A percentile compares a stretch with the other conserved stretches of the same genome.
These are phyloP conservation scores for Ceratina calcarata DNA, from an alignment of 1,140 invertebrate species.

Conservation along the genomic window DNA sequence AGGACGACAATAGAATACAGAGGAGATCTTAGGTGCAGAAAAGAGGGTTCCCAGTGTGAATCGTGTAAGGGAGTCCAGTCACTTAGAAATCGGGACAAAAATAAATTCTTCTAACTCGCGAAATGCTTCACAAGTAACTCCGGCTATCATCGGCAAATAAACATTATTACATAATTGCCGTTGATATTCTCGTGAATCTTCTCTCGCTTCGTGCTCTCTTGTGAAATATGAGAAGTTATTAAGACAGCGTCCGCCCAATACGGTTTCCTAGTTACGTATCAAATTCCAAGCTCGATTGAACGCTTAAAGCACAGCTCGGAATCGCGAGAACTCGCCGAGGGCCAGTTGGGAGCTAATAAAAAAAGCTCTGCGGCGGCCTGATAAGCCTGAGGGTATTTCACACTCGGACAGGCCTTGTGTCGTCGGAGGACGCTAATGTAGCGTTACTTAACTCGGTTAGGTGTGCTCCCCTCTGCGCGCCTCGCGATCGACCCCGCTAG, in stretches of 20 bases:
- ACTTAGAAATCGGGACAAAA: background rate
- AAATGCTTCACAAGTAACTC: background rate
- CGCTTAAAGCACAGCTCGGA: background rate
- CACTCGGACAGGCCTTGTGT: constrained; percentile 77
- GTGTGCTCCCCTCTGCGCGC: constrained; percentile 49
- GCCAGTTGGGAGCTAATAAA: constrained; percentile 50
- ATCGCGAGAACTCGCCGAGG: background rate
- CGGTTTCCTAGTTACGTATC: background rate
- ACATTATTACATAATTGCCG: background rate
- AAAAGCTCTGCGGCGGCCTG: constrained; percentile 72
- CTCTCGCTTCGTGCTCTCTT: background rate
- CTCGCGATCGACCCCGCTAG: constrained; percentile 44
- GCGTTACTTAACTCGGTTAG: constrained; percentile 81
- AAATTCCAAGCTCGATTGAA: constrained; percentile 44
- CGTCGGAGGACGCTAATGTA: constrained; percentile 74
- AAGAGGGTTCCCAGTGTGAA: background rate
- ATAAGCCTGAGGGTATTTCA: constrained; percentile 80
- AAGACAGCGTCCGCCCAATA: background rate
- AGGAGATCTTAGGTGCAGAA: constrained; percentile 15
- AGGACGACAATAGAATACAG: constrained; percentile 52
- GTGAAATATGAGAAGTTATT: background rate
- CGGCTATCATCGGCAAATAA: too few relatives aligned
- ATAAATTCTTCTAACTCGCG: background rate
- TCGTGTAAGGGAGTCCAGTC: too few relatives aligned
- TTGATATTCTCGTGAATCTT: too few relatives aligned